Evolutionary conservation across 2,888 invertebrate species (phyloP), one percentile per base, ranked within the genome.

Genomic region (Drosophila ochracea): DNA sequence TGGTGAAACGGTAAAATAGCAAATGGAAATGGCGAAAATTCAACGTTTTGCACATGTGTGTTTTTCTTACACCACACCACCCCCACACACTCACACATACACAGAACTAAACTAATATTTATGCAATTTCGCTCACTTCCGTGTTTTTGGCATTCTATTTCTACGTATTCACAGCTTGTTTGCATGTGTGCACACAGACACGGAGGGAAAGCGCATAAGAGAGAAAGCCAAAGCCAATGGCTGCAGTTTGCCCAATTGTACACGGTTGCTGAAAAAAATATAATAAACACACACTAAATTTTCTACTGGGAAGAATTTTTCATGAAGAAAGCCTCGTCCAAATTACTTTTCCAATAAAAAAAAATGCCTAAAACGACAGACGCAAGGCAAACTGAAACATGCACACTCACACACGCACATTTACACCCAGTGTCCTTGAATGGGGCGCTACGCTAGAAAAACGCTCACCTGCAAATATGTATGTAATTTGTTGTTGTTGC

Each of bases 141-240:
- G 90, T 78, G 68, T 80, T 71, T 77, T 80, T 68, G 70, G 41
- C 73, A 76, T 80, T 84, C 82, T 91, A 78, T 65, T 81, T 76
- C 66, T 70, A 65, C 55, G 54, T 71, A 47, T 43, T 30, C 33
- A 35, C 43, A 50, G 58, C 43, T 35, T 59, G 31, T 28, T 59
- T 63, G 49, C 37, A 39, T 64, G 63, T 63, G 52, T 50, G 53
- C 49, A 59, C 43, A 50, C 47, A 49, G 43, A 31, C 25, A 50
- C 59, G 35, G 68, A 90, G 89, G 82, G 91, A 91, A 86, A 86
- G 88, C 85, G 79, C 74, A 76, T 63, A 63, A 58, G 68, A 81
- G 91, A 84, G 91, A 86, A 86, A 89, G 84, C 84, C 73, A 90
- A 86, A 78, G 78, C 43, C 60, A 49, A 49, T 69, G n/a, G n/a